Conservation (phyloP, 2,797 vertebrate species). For the Aselliscus stoliczkanus region DNA sequence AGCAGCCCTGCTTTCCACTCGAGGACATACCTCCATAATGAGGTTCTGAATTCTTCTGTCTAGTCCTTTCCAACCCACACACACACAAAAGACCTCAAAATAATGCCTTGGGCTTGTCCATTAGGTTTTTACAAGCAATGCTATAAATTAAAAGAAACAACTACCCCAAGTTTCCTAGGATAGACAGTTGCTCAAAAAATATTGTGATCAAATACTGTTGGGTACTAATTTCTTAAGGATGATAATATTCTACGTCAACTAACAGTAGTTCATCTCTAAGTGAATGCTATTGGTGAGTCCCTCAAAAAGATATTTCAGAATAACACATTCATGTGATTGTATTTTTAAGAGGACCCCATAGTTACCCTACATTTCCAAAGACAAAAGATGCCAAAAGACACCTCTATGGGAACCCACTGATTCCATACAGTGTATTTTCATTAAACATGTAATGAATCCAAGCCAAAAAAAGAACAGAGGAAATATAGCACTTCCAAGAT, state of each 20-base stretch:
- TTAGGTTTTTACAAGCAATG: not conserved
- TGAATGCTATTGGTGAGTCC: not conserved
- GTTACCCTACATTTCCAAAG: not conserved
- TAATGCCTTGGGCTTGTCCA: not conserved
- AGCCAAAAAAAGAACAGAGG: not conserved
- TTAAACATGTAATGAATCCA: not conserved
- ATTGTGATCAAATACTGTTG: not conserved
- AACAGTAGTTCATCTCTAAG: not conserved
- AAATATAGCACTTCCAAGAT: not conserved
- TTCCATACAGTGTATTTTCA: not conserved
- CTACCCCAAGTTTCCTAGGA: not conserved
- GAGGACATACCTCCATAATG: not conserved
- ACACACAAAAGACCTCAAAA: not conserved
- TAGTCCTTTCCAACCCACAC: not conserved
- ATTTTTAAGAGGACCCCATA: not conserved
- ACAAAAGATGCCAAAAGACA: not conserved
- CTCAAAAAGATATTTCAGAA: not conserved
- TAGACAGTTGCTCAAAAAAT: not conserved
- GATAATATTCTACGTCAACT: not conserved
- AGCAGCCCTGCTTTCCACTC: not conserved
- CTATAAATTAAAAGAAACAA: not conserved
- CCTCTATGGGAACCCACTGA: not conserved
- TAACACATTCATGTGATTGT: not conserved
- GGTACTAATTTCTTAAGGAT: not conserved
- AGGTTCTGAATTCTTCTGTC: not conserved